Evolutionary conservation across 2,888 invertebrate species (phyloP).

Genomic region (Cephus pulcher): DNA sequence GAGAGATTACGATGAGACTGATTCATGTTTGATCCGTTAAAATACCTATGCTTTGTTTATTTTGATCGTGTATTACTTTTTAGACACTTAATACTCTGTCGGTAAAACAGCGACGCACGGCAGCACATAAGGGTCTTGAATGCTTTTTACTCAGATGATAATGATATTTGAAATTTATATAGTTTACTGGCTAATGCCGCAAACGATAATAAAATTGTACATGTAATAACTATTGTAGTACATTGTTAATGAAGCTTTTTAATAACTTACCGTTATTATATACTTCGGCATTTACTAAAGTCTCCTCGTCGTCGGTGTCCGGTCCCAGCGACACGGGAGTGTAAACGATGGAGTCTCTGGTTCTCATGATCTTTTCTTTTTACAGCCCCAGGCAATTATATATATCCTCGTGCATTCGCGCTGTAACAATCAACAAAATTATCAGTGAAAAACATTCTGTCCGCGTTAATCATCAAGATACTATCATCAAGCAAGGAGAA

Average conservation of each 20-base stretch:
- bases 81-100: not conserved
- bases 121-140: not conserved
- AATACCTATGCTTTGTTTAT: not conserved
- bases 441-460: not conserved
- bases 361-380: slow-evolving; percentile 46
- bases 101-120: not conserved
- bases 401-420: not conserved
- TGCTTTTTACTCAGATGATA: not conserved
- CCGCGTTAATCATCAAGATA: not conserved
- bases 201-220: not conserved
- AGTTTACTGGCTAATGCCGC: not conserved
- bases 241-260: not conserved
- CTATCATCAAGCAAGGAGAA: not conserved
- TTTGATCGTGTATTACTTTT: not conserved
- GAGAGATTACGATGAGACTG: not conserved
- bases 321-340: slow-evolving; percentile 63
- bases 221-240: not conserved
- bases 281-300: slow-evolving; percentile 62
- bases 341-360: slow-evolving; percentile 60
- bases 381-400: not conserved
- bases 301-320: slow-evolving; percentile 64
- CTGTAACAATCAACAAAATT: not conserved
- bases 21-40: not conserved
- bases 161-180: not conserved
- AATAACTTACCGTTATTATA: slow-evolving; percentile 57